Evolutionary conservation across 1,140 invertebrate genomes (phyloP), one percentile per base, ranked within the genome.

Genomic region (Oncopodura yosiiana): DNA sequence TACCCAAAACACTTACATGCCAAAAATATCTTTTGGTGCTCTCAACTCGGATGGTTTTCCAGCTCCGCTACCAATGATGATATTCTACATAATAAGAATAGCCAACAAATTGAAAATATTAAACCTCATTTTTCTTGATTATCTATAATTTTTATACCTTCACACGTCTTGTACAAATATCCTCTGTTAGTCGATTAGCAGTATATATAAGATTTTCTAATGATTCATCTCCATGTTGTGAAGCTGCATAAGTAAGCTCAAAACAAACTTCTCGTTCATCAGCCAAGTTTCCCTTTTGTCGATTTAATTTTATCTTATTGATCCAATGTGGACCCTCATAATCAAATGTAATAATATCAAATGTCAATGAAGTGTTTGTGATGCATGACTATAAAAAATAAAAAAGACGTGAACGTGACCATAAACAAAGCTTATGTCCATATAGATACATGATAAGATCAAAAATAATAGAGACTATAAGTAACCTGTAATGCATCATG

Each of bases 291-390:
- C 61, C 61, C 29, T 58, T 63, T 16, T 42, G 48, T n/a, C 51
- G 19, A 16, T 55, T 57, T 27, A 60, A 27, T 24, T 42, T 43
- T n/a, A 63, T 36, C 43, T 57, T 57, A 18, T 58, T 54, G 14
- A 63, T 63, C 61, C 61, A 63, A 37, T 60, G 60, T 2, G 57
- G 51, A 9, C 61, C 61, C 21, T 63, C 61, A 29, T 58, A 49
- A 27, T 63, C 61, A 45, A 63, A 63, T 3, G 50, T 26, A 18
- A 63, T 52, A 1, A 63, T 57, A 30, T 63, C 61, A 41, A 63
- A 60, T 5, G 29, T 30, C 6, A 59, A 18, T 1, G 60, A 29
- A 1, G 39, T 63, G 2, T 54, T 41, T 2, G 45, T 58, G 2
- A 63, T 41, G 34, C 50, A 63, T 8, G 45, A 32, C 50, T 60